Conservation (phyloP, 2,888 invertebrate species). For the Hydroisotoma schaefferi region DNA sequence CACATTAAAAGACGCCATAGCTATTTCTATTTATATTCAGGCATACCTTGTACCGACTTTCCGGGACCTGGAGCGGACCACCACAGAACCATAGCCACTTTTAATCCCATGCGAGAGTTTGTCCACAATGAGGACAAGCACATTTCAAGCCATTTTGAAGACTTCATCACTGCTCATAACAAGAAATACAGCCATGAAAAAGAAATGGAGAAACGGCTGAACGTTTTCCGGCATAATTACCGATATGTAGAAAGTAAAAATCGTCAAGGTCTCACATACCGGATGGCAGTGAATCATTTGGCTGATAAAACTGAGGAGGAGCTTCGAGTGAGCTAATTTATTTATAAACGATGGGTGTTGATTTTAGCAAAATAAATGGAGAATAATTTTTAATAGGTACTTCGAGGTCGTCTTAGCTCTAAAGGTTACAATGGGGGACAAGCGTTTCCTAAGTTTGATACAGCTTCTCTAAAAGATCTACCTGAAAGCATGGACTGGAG, state of each 20-base stretch:
- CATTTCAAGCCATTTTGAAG: slow-evolving; percentile 68
- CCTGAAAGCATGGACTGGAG: slow-evolving; percentile 87
- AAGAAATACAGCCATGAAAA: slow-evolving; percentile 63
- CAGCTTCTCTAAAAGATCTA: slow-evolving; percentile 55
- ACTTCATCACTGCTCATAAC: slow-evolving; percentile 70
- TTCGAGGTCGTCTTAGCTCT: slow-evolving; percentile 66
- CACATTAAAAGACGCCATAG: no score
- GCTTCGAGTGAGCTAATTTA: slow-evolving; percentile 57
- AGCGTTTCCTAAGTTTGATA: slow-evolving; percentile 68
- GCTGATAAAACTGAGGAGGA: slow-evolving; percentile 78
- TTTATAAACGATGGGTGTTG: not conserved
- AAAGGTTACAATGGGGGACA: slow-evolving; percentile 70
- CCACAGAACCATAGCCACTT: slow-evolving; percentile 62
- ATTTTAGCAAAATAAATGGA: not conserved
- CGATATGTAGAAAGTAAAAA: slow-evolving; percentile 78
- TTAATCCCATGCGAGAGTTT: slow-evolving; percentile 92
- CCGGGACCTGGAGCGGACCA: slow-evolving; percentile 80
- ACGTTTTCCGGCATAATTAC: slow-evolving; percentile 77
- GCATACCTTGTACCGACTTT: slow-evolving; percentile 68
- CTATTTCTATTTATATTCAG: no score
- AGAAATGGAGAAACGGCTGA: slow-evolving; percentile 68
- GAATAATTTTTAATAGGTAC: slow-evolving; percentile 53
- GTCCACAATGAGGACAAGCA: slow-evolving; percentile 68
- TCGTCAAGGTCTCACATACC: slow-evolving; percentile 68
- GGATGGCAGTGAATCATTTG: slow-evolving; percentile 78